Base-by-base conservation (phyloP, 35 echinoderm and acorn worm genomes). In the Hemicentrotus pulcherrimus region DNA sequence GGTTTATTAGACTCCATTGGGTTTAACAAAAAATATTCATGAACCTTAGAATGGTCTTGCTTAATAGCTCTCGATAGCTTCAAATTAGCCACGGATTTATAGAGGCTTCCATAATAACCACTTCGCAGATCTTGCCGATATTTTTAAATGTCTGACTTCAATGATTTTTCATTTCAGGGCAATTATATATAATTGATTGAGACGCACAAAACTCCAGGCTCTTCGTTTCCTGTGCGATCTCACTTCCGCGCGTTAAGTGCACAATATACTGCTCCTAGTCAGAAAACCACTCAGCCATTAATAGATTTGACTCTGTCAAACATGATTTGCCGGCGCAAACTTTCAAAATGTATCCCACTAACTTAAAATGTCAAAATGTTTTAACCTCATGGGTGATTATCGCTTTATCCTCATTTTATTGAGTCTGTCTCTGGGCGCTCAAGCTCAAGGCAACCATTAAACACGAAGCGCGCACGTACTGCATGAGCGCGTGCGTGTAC, bases 261-360 rank as follows among this genome's bases (percentile, higher is more conserved):
- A 48, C 91, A 78, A 78, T 78, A 78, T 78, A 31, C 30, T 47
- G 91, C 91, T 93, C 91, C n/a, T 32, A 93, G 91, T 58, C 46
- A 93, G 45, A 47, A 58, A 48, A 93, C 91, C 91, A 93, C 91
- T 93, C 91, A 58, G 48, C 91, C 45, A 46, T 93, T 93, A 93
- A 93, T 93, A 93, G 45, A 47, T 58, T 93, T 58, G 91, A 58
- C 48, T 93, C 91, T 93, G 91, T 93, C 91, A 93, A 93, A 93
- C 91, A 93, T 93, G 91, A 93, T 93, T 93, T 32, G 32, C 48
- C 46, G 46, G 32, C 11, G 91, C 19, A 58, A 32, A 46, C 32
- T 93, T 93, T 31, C 32, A 93, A 48, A 31, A 47, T 93, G 32
- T 31, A 31, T 47, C 28, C 46, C 48, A n/a, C n/a, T 46, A 93